Percentiles rank a stretch among this genome's conserved stretches.
phyloP scores from a whole-genome alignment of 2,888 invertebrate species.

The Biston betularia region DNA sequence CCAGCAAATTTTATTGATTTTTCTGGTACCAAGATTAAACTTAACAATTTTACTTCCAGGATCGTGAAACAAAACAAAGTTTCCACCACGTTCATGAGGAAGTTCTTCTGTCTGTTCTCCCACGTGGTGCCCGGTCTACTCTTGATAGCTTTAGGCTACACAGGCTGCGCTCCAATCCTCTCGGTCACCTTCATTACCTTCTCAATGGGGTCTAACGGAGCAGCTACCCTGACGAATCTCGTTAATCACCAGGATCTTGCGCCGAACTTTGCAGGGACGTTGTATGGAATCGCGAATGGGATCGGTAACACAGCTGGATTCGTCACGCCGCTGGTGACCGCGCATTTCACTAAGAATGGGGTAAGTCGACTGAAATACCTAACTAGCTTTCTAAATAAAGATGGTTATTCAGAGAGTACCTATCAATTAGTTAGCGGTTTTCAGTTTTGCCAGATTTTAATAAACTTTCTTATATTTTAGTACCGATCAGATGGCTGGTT shows the following conservation, averaged over 20 bases:
- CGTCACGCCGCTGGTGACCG: conserved; percentile 90
- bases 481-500: too few relatives aligned
- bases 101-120: conserved; percentile 88
- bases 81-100: conserved; percentile 86
- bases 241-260: conserved; percentile 91
- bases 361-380: conserved; percentile 68
- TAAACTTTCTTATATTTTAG: too few relatives aligned
- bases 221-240: conserved; percentile 87
- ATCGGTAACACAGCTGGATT: conserved; percentile 90
- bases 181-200: conserved; percentile 89
- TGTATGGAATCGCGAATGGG: conserved; percentile 92
- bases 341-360: conserved; percentile 86
- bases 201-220: conserved; percentile 89
- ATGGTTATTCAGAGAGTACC: too few relatives aligned
- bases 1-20: not conserved
- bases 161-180: conserved; percentile 87
- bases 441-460: too few relatives aligned
- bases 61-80: conserved; percentile 81
- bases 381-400: too few relatives aligned
- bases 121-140: conserved; percentile 84
- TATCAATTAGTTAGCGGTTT: too few relatives aligned
- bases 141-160: conserved; percentile 85
- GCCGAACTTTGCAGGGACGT: conserved; percentile 91
- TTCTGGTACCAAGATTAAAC: not conserved
- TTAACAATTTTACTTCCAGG: conserved; percentile 55